Evolutionary conservation across 1,140 invertebrate genomes (phyloP).

Genomic region (Pararge aegeria): DNA sequence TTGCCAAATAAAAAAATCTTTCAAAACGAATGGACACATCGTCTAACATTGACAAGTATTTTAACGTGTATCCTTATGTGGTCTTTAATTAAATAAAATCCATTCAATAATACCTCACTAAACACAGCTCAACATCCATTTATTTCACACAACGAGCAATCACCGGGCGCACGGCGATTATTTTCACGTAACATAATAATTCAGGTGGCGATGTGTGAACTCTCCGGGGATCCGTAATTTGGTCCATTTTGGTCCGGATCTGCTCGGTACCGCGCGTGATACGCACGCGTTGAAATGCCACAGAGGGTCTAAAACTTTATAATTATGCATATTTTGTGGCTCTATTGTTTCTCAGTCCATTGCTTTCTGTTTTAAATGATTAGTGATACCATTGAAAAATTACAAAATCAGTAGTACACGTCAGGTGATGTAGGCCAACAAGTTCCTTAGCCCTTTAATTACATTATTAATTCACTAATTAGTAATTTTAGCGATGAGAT

Average conservation of each 20-base stretch:
- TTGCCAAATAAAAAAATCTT: too few species aligned
- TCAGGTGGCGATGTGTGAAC: constrained; percentile 49
- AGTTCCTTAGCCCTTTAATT: too few species aligned
- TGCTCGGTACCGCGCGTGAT: not conserved
- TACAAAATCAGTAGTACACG: too few species aligned
- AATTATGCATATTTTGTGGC: not conserved
- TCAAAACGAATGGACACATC: too few species aligned
- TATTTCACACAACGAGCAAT: constrained; percentile 13
- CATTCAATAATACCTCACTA: not conserved
- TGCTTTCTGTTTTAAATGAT: too few species aligned
- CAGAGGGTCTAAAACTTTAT: not conserved
- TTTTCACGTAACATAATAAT: constrained; percentile 71
- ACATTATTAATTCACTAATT: too few species aligned
- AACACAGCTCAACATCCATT: not conserved
- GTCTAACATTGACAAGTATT: too few species aligned
- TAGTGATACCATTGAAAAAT: too few species aligned
- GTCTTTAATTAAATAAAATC: not conserved
- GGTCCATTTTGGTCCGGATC: constrained; percentile 27
- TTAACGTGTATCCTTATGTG: too few species aligned
- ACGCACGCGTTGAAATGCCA: constrained; percentile 6
- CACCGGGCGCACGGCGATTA: constrained; percentile 54
- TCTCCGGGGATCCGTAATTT: constrained; percentile 57
- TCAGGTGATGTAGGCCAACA: too few species aligned
- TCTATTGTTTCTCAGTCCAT: too few species aligned
- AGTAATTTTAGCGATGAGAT: too few species aligned